Evolutionary conservation across 2,797 vertebrate species (phyloP).

Genomic region (Argentina silus): DNA sequence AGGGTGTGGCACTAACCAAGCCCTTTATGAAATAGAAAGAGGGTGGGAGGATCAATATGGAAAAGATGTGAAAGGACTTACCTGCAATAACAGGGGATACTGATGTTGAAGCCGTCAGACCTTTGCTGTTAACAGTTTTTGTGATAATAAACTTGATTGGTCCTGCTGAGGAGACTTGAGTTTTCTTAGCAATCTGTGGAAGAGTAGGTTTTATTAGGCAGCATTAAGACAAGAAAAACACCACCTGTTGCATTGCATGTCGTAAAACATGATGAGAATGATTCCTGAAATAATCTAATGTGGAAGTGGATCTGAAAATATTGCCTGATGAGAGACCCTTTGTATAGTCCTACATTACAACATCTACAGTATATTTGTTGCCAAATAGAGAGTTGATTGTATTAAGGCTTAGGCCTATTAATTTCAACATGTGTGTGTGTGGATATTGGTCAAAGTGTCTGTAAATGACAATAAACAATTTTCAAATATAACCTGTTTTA

Average conservation of each 20-base stretch:
- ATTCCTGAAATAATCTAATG: too few relatives aligned
- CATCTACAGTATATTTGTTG: not conserved
- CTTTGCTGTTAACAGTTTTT: slow-evolving; percentile 97
- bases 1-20: not conserved
- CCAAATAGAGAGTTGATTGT: not conserved
- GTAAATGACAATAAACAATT: not conserved
- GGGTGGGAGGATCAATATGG: not conserved
- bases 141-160: slow-evolving; percentile 97
- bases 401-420: not conserved
- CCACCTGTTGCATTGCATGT: not conserved
- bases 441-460: not conserved
- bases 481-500: not conserved
- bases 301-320: too few relatives aligned
- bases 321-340: too few relatives aligned
- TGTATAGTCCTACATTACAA: too few relatives aligned
- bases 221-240: not conserved
- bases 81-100: slow-evolving; percentile 89
- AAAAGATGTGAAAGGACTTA: slow-evolving; percentile 45
- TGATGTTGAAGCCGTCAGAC: slow-evolving; percentile 85
- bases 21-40: not conserved
- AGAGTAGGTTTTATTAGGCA: slow-evolving; percentile 16
- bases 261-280: too few relatives aligned
- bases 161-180: slow-evolving; percentile 88
- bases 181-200: slow-evolving; percentile 95
- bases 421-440: not conserved